phyloP scores from a whole-genome alignment of 2,113 vertebrate genomes.

The Orycteropus afer region DNA sequence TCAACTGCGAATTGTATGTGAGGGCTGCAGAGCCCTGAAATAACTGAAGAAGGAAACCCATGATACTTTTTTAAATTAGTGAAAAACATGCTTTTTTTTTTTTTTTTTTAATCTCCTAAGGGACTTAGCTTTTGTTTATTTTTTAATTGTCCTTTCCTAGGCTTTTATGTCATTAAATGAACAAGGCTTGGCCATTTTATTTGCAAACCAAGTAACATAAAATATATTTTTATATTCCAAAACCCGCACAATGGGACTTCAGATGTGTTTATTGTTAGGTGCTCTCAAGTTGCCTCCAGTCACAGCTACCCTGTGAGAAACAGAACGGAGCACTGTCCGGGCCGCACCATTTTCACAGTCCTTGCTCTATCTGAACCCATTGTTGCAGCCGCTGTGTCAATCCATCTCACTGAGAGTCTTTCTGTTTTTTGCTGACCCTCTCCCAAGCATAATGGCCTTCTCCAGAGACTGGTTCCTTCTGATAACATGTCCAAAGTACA shows the following conservation, averaged over 20 bases:
- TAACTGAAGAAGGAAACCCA: conserved; percentile 5
- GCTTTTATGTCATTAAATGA: conserved; percentile 17
- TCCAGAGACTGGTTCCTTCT: no score
- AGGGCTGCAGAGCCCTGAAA: not conserved
- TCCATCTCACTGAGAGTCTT: no score
- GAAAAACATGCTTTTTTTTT: not conserved
- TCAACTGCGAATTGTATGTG: not conserved
- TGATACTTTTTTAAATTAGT: not conserved
- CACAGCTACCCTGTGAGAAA: not conserved
- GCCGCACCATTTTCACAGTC: no score
- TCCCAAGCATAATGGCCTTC: no score
- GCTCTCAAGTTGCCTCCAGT: not conserved
- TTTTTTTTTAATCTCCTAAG: not conserved
- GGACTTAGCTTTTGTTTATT: conserved; percentile 24
- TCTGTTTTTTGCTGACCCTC: no score
- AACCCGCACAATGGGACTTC: not conserved
- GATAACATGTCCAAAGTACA: no score
- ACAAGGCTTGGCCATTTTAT: not conserved
- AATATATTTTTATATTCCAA: not conserved
- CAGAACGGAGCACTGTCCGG: not conserved
- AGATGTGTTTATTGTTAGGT: not conserved
- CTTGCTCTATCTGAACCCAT: no score
- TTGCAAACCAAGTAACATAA: not conserved
- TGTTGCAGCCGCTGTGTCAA: no score
- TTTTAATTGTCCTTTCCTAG: conserved; percentile 6